A percentile compares a stretch with the other conserved stretches of the same genome.
These are phyloP conservation scores for Zosterops japonicus DNA, from an alignment of 2,113 vertebrate species.

Conservation along the genomic window DNA sequence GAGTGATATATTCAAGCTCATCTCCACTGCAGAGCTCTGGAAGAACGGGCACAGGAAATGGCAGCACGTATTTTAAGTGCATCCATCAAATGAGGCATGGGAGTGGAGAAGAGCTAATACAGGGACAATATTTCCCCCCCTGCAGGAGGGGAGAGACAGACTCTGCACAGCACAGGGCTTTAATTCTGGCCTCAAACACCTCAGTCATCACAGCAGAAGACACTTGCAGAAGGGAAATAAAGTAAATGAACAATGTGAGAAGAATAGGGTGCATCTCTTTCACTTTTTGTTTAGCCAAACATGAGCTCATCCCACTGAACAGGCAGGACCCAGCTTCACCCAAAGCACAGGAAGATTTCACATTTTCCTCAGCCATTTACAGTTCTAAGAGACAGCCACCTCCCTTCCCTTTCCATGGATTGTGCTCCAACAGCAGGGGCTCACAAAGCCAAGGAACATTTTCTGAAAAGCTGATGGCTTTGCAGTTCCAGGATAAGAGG, in stretches of 20 bases:
- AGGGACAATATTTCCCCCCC: background rate
- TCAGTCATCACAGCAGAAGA: background rate
- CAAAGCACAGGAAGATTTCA: background rate
- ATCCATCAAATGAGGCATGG: background rate
- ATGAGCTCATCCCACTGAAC: background rate
- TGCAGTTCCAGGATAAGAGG: background rate
- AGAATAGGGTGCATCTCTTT: background rate
- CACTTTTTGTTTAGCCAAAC: background rate
- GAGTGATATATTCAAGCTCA: background rate
- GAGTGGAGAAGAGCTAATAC: background rate
- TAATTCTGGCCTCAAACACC: background rate
- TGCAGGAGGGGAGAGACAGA: background rate
- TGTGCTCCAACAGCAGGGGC: background rate
- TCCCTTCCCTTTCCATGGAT: background rate
- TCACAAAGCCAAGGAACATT: background rate
- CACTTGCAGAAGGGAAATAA: background rate
- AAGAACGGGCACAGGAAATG: background rate
- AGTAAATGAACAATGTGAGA: background rate
- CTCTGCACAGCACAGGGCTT: background rate
- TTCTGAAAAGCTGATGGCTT: background rate
- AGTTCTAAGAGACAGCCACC: background rate
- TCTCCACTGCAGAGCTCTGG: constrained; percentile 8
- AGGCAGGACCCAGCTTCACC: background rate
- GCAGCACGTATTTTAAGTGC: background rate
- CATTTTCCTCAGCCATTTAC: background rate